These are phyloP conservation scores for Dendronephthya gigantea DNA, from an alignment of 64 coral and sea anemone species.

Conservation along the genomic window DNA sequence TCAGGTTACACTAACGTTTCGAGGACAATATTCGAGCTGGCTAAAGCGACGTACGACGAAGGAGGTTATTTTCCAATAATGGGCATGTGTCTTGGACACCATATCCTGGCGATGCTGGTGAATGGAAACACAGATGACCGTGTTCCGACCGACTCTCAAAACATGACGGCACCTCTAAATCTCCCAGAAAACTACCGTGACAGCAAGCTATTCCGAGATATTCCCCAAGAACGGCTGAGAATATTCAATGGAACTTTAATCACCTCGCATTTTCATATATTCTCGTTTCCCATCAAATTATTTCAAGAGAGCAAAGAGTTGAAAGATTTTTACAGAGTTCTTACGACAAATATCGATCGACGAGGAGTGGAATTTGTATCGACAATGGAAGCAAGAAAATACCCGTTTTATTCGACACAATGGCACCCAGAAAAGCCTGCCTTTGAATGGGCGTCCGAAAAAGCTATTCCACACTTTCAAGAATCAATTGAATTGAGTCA, in stretches of 20 bases:
- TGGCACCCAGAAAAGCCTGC: slow-evolving; percentile 49
- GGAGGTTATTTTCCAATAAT: slow-evolving; percentile 34
- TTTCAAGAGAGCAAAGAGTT: neutral
- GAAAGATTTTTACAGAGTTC: slow-evolving; percentile 6
- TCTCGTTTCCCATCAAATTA: neutral
- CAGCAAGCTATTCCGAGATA: slow-evolving; percentile 25
- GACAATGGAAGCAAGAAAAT: slow-evolving; percentile 41
- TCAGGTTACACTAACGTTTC: neutral
- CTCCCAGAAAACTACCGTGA: slow-evolving; percentile 27
- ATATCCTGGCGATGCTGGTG: slow-evolving; percentile 4
- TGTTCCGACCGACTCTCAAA: neutral
- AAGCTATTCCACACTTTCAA: slow-evolving; percentile 15
- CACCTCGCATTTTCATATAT: slow-evolving; percentile 36
- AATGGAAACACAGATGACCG: neutral
- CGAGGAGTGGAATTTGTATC: slow-evolving; percentile 34
- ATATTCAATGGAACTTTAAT: neutral
- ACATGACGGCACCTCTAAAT: slow-evolving; percentile 25
- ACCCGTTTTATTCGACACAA: slow-evolving; percentile 37
- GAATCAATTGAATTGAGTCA: slow-evolving; percentile 8
- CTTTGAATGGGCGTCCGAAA: slow-evolving; percentile 48
- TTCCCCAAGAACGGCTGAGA: neutral
- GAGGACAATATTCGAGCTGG: neutral
- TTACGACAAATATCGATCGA: slow-evolving; percentile 26
- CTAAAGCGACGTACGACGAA: neutral
- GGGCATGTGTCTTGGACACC: too few species aligned